phyloP scores from a whole-genome alignment of 53 echinoderm and acorn worm species.

The Henricia sp. region DNA sequence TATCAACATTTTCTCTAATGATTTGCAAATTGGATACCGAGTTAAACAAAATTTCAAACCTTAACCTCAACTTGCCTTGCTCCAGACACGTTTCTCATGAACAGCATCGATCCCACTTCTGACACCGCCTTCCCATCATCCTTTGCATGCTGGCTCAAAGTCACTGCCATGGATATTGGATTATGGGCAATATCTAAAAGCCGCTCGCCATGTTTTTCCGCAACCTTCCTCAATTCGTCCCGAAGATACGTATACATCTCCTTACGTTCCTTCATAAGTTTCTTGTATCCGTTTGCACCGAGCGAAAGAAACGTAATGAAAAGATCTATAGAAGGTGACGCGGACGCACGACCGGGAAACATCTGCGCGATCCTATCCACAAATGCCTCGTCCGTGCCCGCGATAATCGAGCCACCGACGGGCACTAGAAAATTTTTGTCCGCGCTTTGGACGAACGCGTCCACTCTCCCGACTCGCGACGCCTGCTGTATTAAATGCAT shows the following conservation, averaged over 20 bases:
- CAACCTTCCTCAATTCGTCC: slow-evolving; percentile 72
- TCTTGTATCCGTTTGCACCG: slow-evolving; percentile 86
- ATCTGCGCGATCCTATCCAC: slow-evolving; percentile 80
- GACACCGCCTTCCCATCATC: slow-evolving; percentile 82
- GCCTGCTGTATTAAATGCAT: slow-evolving; percentile 95
- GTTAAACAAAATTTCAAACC: too few relatives aligned
- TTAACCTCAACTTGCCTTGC: slow-evolving; percentile 78
- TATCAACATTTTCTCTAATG: too few relatives aligned
- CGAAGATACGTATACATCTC: slow-evolving; percentile 71
- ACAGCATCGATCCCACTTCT: slow-evolving; percentile 96
- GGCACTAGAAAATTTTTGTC: slow-evolving; percentile 99
- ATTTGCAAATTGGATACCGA: too few relatives aligned
- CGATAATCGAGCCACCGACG: slow-evolving; percentile 93
- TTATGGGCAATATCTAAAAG: slow-evolving; percentile 83
- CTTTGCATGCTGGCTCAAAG: slow-evolving; percentile 55
- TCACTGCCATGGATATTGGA: slow-evolving; percentile 98
- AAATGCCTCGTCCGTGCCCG: slow-evolving; percentile 81
- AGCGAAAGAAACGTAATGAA: slow-evolving; percentile 91
- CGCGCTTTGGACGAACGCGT: slow-evolving; percentile 97
- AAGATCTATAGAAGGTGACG: slow-evolving; percentile 89
- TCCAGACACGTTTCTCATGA: slow-evolving; percentile 93
- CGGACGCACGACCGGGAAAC: slow-evolving; percentile 95
- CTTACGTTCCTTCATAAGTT: slow-evolving; percentile 77
- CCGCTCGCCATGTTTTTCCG: slow-evolving; percentile 76
- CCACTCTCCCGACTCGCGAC: slow-evolving; percentile 76